Conservation (phyloP, 1,140 invertebrate species). For the Cheumatopsyche charites region DNA sequence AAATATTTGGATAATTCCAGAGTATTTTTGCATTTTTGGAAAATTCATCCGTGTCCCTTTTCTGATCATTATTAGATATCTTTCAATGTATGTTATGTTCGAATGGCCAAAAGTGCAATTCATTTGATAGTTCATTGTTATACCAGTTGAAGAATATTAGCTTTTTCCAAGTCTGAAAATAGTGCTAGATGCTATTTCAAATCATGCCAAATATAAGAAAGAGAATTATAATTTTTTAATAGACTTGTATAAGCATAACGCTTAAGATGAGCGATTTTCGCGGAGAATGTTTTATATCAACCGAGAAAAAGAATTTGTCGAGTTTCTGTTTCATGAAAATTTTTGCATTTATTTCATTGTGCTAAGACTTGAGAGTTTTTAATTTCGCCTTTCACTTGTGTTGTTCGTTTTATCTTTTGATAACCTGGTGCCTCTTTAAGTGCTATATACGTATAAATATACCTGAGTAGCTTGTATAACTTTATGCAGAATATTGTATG, state of each 20-base stretch:
- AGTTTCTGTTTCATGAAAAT: too few species aligned
- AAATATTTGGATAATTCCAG: constrained; percentile 21
- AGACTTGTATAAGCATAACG: background rate
- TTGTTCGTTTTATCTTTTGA: background rate
- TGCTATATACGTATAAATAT: constrained; percentile 30
- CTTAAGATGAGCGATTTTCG: background rate
- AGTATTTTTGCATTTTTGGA: constrained; percentile 28
- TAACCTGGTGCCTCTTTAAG: constrained; percentile 30
- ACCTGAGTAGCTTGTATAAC: constrained; percentile 13
- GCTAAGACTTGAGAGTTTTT: background rate
- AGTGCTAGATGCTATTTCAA: constrained; percentile 20
- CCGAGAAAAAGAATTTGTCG: background rate
- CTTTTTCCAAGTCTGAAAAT: constrained; percentile 38
- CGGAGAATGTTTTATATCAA: background rate
- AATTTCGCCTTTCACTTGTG: background rate
- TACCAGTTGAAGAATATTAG: constrained; percentile 26
- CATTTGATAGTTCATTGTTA: constrained; percentile 8
- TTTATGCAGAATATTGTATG: constrained; percentile 11
- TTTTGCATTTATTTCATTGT: too few species aligned
- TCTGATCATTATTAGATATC: background rate
- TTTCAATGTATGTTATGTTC: background rate
- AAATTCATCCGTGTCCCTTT: background rate
- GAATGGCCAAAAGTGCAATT: constrained; percentile 41
- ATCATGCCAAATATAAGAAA: constrained; percentile 23
- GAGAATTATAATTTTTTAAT: background rate